Conservation (phyloP, 2,113 vertebrate species). For the Daboia siamensis region DNA sequence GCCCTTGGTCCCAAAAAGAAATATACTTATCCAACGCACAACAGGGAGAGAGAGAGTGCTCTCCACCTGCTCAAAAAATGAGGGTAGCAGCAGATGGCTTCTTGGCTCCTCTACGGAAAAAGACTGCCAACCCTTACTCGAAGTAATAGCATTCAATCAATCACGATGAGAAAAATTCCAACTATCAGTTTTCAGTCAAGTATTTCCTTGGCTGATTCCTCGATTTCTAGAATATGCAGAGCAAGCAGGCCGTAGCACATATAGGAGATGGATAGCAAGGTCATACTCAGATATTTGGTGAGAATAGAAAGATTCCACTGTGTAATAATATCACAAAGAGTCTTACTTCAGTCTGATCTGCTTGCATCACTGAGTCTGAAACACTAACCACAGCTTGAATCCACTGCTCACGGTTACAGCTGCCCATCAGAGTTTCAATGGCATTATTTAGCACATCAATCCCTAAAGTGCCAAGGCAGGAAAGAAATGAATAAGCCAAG, state of each 20-base stretch:
- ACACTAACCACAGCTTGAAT: slow-evolving; percentile 78
- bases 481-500: slow-evolving; percentile 8
- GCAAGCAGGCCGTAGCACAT: fast-evolving
- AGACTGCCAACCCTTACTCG: neutral
- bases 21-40: neutral
- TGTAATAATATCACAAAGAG: neutral
- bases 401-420: slow-evolving; percentile 79
- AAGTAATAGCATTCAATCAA: neutral
- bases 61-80: neutral
- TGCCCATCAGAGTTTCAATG: slow-evolving; percentile 82
- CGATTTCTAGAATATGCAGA: neutral
- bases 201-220: neutral
- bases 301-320: neutral
- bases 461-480: slow-evolving; percentile 63
- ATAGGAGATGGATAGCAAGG: neutral
- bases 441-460: slow-evolving; percentile 93
- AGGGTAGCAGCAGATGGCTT: neutral
- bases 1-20: neutral
- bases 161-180: neutral
- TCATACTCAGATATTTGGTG: neutral
- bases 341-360: slow-evolving; percentile 76
- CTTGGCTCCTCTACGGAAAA: neutral
- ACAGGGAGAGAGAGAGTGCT: neutral
- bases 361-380: slow-evolving; percentile 84
- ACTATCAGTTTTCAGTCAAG: neutral